Percentiles rank a stretch among this genome's conserved stretches.
Conservation (phyloP, 2,797 vertebrate species). For the Cossypha heuglini region DNA sequence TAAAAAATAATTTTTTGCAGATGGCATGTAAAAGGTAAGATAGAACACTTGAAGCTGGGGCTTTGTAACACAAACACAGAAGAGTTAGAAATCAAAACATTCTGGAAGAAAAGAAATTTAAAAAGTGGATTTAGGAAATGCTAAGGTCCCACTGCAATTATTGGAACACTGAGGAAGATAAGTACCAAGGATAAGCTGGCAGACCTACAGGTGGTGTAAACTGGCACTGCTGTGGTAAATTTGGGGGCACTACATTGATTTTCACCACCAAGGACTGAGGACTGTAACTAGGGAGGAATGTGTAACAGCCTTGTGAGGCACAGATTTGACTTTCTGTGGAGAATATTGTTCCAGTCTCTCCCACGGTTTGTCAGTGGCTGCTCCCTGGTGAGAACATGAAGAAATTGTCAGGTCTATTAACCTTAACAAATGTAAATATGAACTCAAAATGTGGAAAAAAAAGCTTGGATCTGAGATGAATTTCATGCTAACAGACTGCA, state of each 20-base stretch:
- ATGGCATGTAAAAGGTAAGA: background rate
- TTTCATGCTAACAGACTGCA: constrained; percentile 53
- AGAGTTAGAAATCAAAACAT: background rate
- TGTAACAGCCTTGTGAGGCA: background rate
- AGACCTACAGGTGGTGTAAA: background rate
- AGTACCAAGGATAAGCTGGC: background rate
- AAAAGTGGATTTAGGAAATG: background rate
- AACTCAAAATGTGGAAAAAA: constrained; percentile 48
- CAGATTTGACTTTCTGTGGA: background rate
- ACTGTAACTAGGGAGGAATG: background rate
- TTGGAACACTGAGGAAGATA: background rate
- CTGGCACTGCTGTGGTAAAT: background rate
- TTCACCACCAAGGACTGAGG: background rate
- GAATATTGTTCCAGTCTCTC: constrained; percentile 19
- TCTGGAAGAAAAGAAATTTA: background rate
- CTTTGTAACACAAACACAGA: background rate
- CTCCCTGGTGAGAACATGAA: constrained; percentile 66
- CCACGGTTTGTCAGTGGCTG: constrained; percentile 1
- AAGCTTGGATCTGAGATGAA: constrained; percentile 49
- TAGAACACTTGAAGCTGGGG: background rate
- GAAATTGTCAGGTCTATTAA: constrained; percentile 72
- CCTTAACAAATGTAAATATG: constrained; percentile 68
- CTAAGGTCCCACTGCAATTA: fast-evolving
- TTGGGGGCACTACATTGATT: background rate
- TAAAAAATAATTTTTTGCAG: background rate